These are phyloP conservation scores for Potorous gilbertii DNA, from an alignment of 2,797 vertebrate species.

Conservation along the genomic window DNA sequence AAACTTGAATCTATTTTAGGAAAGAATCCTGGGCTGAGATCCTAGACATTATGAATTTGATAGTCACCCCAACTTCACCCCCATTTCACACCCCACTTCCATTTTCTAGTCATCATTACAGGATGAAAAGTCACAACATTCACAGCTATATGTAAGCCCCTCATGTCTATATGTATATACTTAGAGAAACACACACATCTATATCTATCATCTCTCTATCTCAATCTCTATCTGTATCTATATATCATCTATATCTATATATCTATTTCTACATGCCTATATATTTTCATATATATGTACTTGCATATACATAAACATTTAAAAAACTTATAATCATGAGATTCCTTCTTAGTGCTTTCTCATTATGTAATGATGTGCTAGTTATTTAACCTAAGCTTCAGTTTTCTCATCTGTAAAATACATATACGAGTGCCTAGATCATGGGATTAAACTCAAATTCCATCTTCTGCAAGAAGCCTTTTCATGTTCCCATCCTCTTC, in stretches of 20 bases:
- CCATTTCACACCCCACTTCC: too few species aligned
- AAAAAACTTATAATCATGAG: too few species aligned
- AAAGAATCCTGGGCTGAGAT: not conserved
- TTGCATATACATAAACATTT: too few species aligned
- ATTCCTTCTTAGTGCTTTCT: not conserved
- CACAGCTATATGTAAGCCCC: not conserved
- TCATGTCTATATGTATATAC: not conserved
- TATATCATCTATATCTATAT: too few species aligned
- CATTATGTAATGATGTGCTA: not conserved
- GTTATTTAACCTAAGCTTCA: not conserved
- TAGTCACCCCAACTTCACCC: not conserved
- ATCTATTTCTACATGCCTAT: too few species aligned
- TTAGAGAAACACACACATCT: too few species aligned
- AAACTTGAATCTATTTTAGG: not conserved
- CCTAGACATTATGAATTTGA: not conserved
- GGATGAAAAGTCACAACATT: not conserved
- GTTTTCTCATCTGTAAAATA: not conserved
- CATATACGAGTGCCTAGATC: not conserved
- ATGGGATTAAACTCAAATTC: not conserved
- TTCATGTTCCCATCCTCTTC: not conserved
- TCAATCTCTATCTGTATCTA: too few species aligned
- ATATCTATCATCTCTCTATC: too few species aligned
- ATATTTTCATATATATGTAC: too few species aligned
- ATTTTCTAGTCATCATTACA: not conserved
- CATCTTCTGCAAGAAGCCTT: not conserved